phyloP scores from a whole-genome alignment of 2,797 vertebrate genomes.

The Netta rufina region DNA sequence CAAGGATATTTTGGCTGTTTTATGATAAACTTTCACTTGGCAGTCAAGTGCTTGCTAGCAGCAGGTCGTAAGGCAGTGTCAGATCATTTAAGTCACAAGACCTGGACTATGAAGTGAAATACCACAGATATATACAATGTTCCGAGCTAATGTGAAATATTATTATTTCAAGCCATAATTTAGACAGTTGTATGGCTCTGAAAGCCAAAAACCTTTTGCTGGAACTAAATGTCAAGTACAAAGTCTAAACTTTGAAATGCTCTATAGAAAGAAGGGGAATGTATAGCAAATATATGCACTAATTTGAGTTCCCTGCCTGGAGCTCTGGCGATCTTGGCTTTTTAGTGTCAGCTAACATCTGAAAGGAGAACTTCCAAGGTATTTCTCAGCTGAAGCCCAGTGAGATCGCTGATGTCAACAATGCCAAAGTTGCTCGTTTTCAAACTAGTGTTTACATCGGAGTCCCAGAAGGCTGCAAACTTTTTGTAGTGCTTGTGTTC shows the following conservation, averaged over 20 bases:
- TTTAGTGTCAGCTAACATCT: neutral
- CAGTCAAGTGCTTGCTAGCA: slow-evolving; percentile 73
- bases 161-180: slow-evolving; percentile 75
- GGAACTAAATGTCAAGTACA: neutral
- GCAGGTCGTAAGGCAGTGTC: slow-evolving; percentile 79
- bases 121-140: slow-evolving; percentile 78
- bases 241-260: neutral
- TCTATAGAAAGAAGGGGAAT: neutral
- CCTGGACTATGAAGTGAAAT: slow-evolving; percentile 81
- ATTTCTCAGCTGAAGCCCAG: neutral
- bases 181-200: slow-evolving; percentile 16
- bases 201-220: slow-evolving; percentile 16
- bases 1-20: slow-evolving; percentile 52
- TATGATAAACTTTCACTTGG: slow-evolving; percentile 62
- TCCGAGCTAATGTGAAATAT: slow-evolving; percentile 80
- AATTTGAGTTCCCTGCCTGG: neutral
- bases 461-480: neutral
- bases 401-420: neutral
- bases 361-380: neutral
- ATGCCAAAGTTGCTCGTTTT: neutral
- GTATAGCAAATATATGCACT: neutral
- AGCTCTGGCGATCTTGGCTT: neutral
- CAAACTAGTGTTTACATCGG: neutral
- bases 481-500: neutral
- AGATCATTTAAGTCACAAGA: slow-evolving; percentile 77